Evolutionary conservation across 2,113 vertebrate species (phyloP).

Genomic region (Ceyx margarethae): DNA sequence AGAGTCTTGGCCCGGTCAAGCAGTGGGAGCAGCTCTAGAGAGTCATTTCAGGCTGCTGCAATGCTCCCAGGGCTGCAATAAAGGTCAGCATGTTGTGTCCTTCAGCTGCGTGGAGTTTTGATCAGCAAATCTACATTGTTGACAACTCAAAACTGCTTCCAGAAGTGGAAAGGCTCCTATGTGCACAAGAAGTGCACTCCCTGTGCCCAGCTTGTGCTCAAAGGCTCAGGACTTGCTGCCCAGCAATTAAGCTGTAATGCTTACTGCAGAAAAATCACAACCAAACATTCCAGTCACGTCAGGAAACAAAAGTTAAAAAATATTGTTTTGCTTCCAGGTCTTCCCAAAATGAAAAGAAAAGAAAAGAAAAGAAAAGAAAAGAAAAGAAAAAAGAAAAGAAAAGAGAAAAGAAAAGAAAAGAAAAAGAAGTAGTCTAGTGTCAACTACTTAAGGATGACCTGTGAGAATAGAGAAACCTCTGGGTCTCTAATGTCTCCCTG

Average conservation of each 20-base stretch:
- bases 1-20: neutral
- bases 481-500: neutral
- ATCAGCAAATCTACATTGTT: neutral
- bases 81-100: slow-evolving; percentile 37
- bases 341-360: neutral
- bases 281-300: neutral
- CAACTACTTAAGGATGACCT: neutral
- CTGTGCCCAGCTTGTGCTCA: neutral
- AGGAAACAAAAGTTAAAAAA: neutral
- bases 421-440: neutral
- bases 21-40: neutral
- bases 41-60: slow-evolving; percentile 9
- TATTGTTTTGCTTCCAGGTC: neutral
- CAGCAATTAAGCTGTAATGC: neutral
- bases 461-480: neutral
- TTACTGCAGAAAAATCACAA: neutral
- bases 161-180: neutral
- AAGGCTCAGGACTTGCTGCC: neutral
- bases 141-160: neutral
- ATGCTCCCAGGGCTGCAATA: neutral
- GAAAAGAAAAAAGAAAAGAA: neutral
- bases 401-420: neutral
- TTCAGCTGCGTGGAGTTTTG: neutral
- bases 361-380: neutral
- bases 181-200: neutral